These are phyloP conservation scores for Temnothorax rugatulus DNA, from an alignment of 2,888 invertebrate species.

Conservation along the genomic window DNA sequence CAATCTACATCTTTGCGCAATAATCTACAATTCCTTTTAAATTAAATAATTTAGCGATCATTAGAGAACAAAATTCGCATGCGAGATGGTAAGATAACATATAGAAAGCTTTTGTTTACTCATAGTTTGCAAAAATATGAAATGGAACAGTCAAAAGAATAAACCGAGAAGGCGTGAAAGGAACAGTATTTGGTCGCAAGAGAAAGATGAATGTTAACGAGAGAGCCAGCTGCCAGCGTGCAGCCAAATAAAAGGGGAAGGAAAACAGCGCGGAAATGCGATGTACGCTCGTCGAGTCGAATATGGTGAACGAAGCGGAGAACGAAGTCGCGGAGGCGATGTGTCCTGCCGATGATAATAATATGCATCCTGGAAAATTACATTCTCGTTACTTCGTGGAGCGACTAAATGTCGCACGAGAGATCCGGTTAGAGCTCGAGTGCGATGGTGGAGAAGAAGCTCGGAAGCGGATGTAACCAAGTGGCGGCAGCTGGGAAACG, in stretches of 20 bases:
- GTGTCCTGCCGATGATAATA: constrained; percentile 71
- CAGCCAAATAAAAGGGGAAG: constrained; percentile 36
- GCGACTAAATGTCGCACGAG: constrained; percentile 61
- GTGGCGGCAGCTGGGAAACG: constrained; percentile 47
- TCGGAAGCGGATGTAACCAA: constrained; percentile 35
- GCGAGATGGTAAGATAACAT: background rate
- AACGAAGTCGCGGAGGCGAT: constrained; percentile 39
- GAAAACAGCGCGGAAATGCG: constrained; percentile 44
- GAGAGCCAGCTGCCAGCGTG: constrained; percentile 20
- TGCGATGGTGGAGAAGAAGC: constrained; percentile 24
- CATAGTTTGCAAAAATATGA: constrained; percentile 30
- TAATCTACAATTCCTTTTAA: background rate
- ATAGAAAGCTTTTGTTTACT: background rate
- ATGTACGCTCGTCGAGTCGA: constrained; percentile 43
- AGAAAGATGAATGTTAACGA: constrained; percentile 48
- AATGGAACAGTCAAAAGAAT: background rate
- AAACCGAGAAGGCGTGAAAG: constrained; percentile 13
- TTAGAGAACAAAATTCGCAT: background rate
- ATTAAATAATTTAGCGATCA: background rate
- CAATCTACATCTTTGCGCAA: background rate
- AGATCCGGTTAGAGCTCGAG: background rate
- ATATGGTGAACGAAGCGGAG: constrained; percentile 42
- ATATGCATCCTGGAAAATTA: constrained; percentile 75
- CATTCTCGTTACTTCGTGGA: constrained; percentile 69
- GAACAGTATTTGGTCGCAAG: constrained; percentile 6